Conservation (phyloP, 2,888 invertebrate genomes). For the Idaea dimidiata region DNA sequence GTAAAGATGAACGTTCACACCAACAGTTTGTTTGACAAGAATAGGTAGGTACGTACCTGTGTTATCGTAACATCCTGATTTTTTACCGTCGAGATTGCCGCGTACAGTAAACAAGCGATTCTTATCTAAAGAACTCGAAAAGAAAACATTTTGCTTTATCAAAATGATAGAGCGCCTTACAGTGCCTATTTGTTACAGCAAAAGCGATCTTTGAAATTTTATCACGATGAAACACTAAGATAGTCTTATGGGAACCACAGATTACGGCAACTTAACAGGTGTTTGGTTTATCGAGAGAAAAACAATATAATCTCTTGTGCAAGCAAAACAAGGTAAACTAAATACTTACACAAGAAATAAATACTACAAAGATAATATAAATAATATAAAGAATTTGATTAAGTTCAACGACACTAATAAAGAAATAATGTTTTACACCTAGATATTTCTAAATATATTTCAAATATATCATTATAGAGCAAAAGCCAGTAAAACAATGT, state of each 20-base stretch:
- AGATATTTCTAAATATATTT: no score
- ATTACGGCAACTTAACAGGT: background rate
- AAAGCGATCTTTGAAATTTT: constrained; percentile 22
- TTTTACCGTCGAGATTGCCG: constrained; percentile 62
- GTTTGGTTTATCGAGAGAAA: constrained; percentile 4
- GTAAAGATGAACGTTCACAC: background rate
- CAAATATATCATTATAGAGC: no score
- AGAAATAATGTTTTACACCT: no score
- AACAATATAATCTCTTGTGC: constrained; percentile 3
- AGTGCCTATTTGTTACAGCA: constrained; percentile 36
- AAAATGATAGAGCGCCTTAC: constrained; percentile 55
- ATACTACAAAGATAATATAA: no score
- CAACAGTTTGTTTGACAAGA: constrained; percentile 39
- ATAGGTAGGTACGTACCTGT: constrained; percentile 15
- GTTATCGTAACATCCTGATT: constrained; percentile 69
- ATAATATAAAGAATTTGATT: background rate
- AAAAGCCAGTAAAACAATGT: no score
- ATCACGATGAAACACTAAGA: constrained; percentile 17
- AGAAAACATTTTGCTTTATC: constrained; percentile 58
- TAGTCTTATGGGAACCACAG: constrained; percentile 22
- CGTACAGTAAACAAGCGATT: constrained; percentile 57
- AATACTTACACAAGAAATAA: no score
- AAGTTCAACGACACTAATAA: no score
- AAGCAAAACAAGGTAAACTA: constrained; percentile 1
- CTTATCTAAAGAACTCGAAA: constrained; percentile 58